phyloP scores from a whole-genome alignment of 2,888 invertebrate genomes.

The Myopa testacea region DNA sequence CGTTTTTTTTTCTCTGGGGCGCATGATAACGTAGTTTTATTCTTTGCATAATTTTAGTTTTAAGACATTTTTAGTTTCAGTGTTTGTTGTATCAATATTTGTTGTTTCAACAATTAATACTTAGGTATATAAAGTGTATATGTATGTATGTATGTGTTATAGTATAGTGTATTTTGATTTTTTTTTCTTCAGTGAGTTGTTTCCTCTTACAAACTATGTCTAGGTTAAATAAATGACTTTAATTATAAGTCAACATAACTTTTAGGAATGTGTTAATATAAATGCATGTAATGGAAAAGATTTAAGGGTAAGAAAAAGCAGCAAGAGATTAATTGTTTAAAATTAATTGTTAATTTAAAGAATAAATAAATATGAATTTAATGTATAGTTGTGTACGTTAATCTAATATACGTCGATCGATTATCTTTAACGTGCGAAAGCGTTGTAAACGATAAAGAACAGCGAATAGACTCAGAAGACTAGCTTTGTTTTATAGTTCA shows the following conservation, averaged over 20 bases:
- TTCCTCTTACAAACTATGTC: not conserved
- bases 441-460: slow-evolving; percentile 1
- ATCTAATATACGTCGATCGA: not conserved
- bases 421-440: not conserved
- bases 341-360: not conserved
- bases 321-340: not conserved
- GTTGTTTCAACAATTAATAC: not conserved
- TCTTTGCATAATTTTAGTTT: not conserved
- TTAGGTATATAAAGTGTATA: slow-evolving; percentile 29
- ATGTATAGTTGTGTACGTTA: not conserved
- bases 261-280: slow-evolving; percentile 33
- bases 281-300: not conserved
- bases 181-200: not conserved
- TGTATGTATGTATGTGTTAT: too few species aligned
- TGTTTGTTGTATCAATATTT: not conserved
- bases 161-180: slow-evolving; percentile 4
- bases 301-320: not conserved
- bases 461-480: slow-evolving; percentile 26
- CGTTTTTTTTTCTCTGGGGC: not conserved
- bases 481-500: slow-evolving; percentile 20
- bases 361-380: not conserved
- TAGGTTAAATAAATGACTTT: not conserved
- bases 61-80: not conserved
- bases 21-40: not conserved
- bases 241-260: too few species aligned